Evolutionary conservation across 1,140 invertebrate species (phyloP), one percentile per base, ranked within the genome.

Genomic region (Drosophila repleta): DNA sequence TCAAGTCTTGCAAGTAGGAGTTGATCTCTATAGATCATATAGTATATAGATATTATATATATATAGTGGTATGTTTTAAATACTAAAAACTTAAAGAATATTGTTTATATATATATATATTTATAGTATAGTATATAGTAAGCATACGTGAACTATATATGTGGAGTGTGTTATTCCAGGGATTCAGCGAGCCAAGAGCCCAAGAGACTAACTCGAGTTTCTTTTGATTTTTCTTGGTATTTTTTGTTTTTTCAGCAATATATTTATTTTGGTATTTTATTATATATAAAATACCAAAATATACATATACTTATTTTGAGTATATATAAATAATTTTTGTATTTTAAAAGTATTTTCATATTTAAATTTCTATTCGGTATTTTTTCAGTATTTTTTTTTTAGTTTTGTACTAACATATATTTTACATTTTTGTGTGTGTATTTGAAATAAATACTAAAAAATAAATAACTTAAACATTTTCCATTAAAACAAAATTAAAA

Each of bases 381-480:
- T 55, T 49, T 70, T 56, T 52, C 29, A 4, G 17, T 64, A 52
- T 63, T 10, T 65, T 55, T 53, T 74, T 66, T 56, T 46, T 21
- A 79, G 55, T 84, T 76, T 78, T 66, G 63, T 75, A 76, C 69
- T 69, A 76, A 74, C 45, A 73, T 79, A 83, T 84, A 83, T 87
- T 88, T 87, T 88, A 88, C 84, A 88, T 88, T 88, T 88, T 88
- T 88, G 83, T 88, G 84, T 88, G 83, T 88, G 83, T 88, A 81
- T 85, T 80, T 87, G 18, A 32, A 43, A 65, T 58, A 43, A 45
- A n/a, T n/a, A n/a, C n/a, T n/a, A n/a, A 70, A 61, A 61, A 11
- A 35, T 35, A 39, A 52, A 32, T 46, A 56, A 74, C 10, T 35
- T 35, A 35, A 35, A 10, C 32, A 35, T 35, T 35, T 35, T 35